These are phyloP conservation scores for Meta bourneti DNA, from an alignment of 2,888 invertebrate species.

Conservation along the genomic window DNA sequence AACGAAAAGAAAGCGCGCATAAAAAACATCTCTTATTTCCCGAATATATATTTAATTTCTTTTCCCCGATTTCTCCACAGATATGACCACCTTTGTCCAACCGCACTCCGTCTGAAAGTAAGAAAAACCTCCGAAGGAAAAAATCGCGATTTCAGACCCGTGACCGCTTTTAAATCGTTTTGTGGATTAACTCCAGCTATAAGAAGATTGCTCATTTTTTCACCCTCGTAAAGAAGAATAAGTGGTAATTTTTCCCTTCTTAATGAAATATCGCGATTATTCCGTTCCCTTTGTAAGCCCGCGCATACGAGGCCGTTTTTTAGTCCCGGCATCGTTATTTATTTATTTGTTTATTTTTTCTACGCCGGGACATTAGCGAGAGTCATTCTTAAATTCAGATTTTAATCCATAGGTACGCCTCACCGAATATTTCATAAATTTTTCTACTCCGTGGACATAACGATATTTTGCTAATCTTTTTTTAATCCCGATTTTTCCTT, in stretches of 20 bases:
- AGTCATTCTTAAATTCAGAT: slow-evolving; percentile 59
- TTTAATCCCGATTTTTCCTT: slow-evolving; percentile 59
- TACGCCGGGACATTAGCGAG: slow-evolving; percentile 50
- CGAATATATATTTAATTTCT: background rate
- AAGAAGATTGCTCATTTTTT: slow-evolving; percentile 67
- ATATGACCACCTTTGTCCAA: background rate
- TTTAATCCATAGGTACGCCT: slow-evolving; percentile 72
- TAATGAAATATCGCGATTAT: slow-evolving; percentile 53
- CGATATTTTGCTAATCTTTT: slow-evolving; percentile 74
- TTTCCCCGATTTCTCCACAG: background rate
- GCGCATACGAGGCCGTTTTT: background rate
- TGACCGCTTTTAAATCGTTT: slow-evolving; percentile 65
- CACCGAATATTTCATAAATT: slow-evolving; percentile 71
- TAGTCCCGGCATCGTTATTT: background rate
- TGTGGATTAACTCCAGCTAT: slow-evolving; percentile 60
- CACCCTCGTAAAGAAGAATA: slow-evolving; percentile 18
- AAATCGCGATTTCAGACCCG: slow-evolving; percentile 37
- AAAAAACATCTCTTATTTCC: background rate
- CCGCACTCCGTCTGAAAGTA: background rate
- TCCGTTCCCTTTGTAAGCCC: slow-evolving; percentile 48
- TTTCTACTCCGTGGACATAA: slow-evolving; percentile 59
- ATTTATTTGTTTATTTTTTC: slow-evolving; percentile 45
- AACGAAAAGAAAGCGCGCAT: background rate
- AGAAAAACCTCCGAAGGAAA: slow-evolving; percentile 1
- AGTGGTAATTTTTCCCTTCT: slow-evolving; percentile 31